phyloP scores from a whole-genome alignment of 2,113 vertebrate genomes.

The Onychostruthus taczanowskii region DNA sequence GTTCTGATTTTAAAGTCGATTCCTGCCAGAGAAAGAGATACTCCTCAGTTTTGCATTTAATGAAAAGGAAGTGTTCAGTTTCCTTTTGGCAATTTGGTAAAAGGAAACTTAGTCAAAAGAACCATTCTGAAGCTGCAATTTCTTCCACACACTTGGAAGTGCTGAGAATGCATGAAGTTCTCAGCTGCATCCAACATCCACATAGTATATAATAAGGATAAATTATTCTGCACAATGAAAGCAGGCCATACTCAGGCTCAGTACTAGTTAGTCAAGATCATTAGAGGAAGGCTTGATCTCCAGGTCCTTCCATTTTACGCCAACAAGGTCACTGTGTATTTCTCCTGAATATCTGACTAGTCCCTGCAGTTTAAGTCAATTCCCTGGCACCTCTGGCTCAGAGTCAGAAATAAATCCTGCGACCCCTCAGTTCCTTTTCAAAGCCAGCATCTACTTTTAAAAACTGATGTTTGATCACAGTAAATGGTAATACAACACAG shows the following conservation, averaged over 20 bases:
- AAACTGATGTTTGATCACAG: background rate
- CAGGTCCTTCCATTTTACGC: background rate
- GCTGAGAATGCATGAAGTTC: slow-evolving; percentile 3
- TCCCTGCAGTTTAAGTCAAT: background rate
- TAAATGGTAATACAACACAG: background rate
- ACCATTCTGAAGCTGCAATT: slow-evolving; percentile 37
- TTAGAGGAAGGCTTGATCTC: background rate
- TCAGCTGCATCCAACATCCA: background rate
- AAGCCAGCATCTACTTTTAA: background rate
- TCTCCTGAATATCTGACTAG: background rate
- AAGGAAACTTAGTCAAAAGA: background rate
- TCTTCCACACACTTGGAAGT: slow-evolving; percentile 42
- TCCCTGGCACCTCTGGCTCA: background rate
- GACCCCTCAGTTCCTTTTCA: background rate
- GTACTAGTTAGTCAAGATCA: background rate
- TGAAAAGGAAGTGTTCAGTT: background rate
- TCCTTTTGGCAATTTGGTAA: background rate
- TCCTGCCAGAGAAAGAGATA: slow-evolving; percentile 78
- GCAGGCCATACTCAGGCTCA: background rate
- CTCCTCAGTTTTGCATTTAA: slow-evolving; percentile 44
- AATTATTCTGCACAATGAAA: background rate
- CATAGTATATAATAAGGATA: background rate
- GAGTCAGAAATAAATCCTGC: background rate
- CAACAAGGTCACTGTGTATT: background rate
- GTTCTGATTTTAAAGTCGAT: slow-evolving; percentile 99